A percentile compares a stretch with the other conserved stretches of the same genome.
Evolutionary conservation across 2,797 vertebrate genomes (phyloP).

Genomic region (Australoheros facetus): DNA sequence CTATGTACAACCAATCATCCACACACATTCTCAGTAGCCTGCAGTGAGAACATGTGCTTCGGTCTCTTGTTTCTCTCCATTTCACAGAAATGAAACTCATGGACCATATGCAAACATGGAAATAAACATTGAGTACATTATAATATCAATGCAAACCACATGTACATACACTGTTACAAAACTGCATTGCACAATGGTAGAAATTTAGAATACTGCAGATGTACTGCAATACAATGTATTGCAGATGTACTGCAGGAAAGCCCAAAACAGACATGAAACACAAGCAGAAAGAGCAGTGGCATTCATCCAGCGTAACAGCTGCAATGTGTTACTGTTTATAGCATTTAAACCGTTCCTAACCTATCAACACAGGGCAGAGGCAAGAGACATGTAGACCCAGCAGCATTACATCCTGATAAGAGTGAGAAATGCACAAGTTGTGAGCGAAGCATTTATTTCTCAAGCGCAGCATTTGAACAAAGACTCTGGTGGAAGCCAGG

Average conservation of each 20-base stretch:
- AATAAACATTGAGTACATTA: neutral
- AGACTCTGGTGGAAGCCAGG: neutral
- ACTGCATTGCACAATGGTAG: neutral
- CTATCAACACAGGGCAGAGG: neutral
- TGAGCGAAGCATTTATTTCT: neutral
- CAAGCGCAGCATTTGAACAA: neutral
- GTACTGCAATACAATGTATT: neutral
- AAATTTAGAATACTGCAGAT: neutral
- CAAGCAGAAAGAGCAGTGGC: neutral
- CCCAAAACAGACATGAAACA: neutral
- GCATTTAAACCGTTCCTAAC: neutral
- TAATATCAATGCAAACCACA: neutral
- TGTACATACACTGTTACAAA: neutral
- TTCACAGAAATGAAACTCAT: slow-evolving; percentile 73
- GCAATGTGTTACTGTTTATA: slow-evolving; percentile 16
- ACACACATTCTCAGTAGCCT: too few relatives aligned
- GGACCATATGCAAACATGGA: neutral
- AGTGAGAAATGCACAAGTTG: neutral
- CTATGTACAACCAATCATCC: neutral
- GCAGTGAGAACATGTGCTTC: neutral
- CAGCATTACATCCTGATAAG: neutral
- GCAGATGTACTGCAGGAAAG: neutral
- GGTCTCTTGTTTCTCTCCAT: slow-evolving; percentile 12
- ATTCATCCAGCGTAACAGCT: neutral
- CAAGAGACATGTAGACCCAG: neutral